A percentile compares a stretch with the other conserved stretches of the same genome.
Conservation (phyloP, 2,797 vertebrate genomes). For the Macropodus opercularis region DNA sequence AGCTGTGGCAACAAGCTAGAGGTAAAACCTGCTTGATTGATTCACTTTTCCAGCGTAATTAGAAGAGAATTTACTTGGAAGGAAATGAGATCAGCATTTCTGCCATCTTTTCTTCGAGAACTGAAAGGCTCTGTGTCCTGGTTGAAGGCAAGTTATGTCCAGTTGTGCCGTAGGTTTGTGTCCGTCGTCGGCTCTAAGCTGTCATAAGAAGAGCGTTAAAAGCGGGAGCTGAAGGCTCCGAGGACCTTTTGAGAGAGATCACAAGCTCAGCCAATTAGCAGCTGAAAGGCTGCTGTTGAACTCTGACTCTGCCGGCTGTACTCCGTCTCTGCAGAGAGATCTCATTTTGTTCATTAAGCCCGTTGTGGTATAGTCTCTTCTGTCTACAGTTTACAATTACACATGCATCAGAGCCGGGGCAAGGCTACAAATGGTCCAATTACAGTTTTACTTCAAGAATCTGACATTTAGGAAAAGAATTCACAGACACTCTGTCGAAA, state of each 20-base stretch:
- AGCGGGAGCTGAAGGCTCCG: slow-evolving; percentile 53
- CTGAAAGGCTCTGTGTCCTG: too few species aligned
- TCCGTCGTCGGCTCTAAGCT: slow-evolving; percentile 58
- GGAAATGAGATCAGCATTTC: too few species aligned
- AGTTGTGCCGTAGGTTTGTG: slow-evolving; percentile 45
- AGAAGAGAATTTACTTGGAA: slow-evolving; percentile 23
- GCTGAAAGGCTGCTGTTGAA: slow-evolving; percentile 66
- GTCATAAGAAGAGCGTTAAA: slow-evolving; percentile 58
- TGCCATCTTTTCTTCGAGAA: too few species aligned
- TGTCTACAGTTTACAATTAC: slow-evolving; percentile 60
- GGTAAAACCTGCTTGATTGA: slow-evolving; percentile 43
- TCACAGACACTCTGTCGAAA: slow-evolving; percentile 5
- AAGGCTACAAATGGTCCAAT: slow-evolving; percentile 56
- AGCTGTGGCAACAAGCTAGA: slow-evolving; percentile 27
- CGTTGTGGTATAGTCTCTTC: slow-evolving; percentile 46
- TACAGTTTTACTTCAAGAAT: slow-evolving; percentile 58
- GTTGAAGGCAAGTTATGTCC: too few species aligned
- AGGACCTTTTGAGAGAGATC: slow-evolving; percentile 67
- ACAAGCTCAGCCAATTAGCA: slow-evolving; percentile 77
- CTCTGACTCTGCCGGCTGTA: slow-evolving; percentile 67
- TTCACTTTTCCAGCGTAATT: slow-evolving; percentile 45
- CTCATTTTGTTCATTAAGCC: slow-evolving; percentile 76
- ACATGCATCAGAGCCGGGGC: slow-evolving; percentile 56
- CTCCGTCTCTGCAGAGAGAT: slow-evolving; percentile 64
- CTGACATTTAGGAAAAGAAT: slow-evolving; percentile 54